phyloP scores from a whole-genome alignment of 2,797 vertebrate genomes.

The Microtus agrestis region DNA sequence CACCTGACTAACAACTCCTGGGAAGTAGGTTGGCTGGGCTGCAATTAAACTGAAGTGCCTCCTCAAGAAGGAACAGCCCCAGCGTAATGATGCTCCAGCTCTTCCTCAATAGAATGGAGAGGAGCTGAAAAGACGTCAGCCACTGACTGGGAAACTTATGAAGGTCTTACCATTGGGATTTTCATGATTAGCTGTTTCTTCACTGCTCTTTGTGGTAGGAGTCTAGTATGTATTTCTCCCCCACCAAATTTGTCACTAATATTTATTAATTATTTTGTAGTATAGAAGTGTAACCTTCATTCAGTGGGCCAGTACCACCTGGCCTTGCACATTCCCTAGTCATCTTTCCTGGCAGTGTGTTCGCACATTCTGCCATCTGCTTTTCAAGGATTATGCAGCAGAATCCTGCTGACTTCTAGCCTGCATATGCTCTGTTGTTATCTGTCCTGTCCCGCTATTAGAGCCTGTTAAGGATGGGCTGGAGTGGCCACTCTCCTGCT shows the following conservation, averaged over 20 bases:
- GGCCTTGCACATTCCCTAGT: slow-evolving; percentile 33
- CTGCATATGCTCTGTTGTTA: slow-evolving; percentile 36
- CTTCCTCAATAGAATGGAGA: slow-evolving; percentile 45
- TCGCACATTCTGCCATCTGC: slow-evolving; percentile 21
- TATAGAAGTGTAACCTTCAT: slow-evolving; percentile 20
- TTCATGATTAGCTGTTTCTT: slow-evolving; percentile 58
- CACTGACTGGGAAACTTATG: slow-evolving; percentile 65
- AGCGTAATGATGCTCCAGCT: slow-evolving; percentile 58
- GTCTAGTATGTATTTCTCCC: neutral
- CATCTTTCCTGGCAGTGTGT: slow-evolving; percentile 1
- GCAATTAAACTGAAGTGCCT: slow-evolving; percentile 76
- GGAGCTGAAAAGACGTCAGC: slow-evolving; percentile 54
- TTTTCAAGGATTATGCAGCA: slow-evolving; percentile 24
- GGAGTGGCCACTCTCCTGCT: neutral
- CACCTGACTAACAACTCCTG: slow-evolving; percentile 63
- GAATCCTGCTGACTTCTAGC: neutral
- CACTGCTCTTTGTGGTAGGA: slow-evolving; percentile 45
- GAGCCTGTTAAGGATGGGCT: neutral
- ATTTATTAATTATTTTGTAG: slow-evolving; percentile 55
- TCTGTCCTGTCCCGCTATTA: neutral
- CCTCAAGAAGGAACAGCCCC: slow-evolving; percentile 64
- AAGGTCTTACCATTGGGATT: slow-evolving; percentile 62
- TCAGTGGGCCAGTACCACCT: slow-evolving; percentile 11
- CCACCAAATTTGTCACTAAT: slow-evolving; percentile 44
- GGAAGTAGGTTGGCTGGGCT: slow-evolving; percentile 69